Evolutionary conservation across 1,140 invertebrate species (phyloP).

Genomic region (Trachymyrmex cornetzi): DNA sequence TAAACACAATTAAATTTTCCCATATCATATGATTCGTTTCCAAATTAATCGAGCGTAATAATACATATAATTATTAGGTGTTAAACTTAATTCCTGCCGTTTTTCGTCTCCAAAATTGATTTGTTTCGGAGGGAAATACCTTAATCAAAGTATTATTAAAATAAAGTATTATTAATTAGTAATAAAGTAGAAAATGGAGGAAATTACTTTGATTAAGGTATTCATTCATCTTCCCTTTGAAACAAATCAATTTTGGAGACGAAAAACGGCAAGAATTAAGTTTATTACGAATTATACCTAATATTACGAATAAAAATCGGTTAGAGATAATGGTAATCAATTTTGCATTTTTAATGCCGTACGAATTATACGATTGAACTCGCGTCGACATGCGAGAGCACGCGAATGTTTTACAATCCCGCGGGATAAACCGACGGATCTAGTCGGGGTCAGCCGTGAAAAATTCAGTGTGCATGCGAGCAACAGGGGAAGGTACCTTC

Average conservation of each 20-base stretch:
- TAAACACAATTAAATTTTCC: background rate
- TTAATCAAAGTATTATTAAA: no score
- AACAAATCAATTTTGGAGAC: no score
- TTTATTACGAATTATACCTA: no score
- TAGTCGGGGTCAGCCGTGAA: background rate
- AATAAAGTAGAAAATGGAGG: no score
- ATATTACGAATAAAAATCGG: background rate
- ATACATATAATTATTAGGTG: background rate
- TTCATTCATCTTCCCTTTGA: no score
- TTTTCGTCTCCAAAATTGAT: no score
- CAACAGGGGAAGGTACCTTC: constrained; percentile 81
- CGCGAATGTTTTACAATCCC: constrained; percentile 7
- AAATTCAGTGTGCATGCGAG: constrained; percentile 42
- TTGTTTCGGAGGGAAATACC: no score
- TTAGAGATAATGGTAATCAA: background rate
- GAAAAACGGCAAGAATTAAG: no score
- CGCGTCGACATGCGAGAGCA: background rate
- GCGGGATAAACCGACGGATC: background rate
- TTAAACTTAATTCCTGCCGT: no score
- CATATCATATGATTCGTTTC: background rate
- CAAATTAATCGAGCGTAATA: background rate
- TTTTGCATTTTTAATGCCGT: background rate
- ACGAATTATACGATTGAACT: constrained; percentile 1
- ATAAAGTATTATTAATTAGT: no score
- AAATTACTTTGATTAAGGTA: no score